Evolutionary conservation across 2,888 invertebrate genomes (phyloP), one percentile per base, ranked within the genome.

Genomic region (Cheilosia variabilis): DNA sequence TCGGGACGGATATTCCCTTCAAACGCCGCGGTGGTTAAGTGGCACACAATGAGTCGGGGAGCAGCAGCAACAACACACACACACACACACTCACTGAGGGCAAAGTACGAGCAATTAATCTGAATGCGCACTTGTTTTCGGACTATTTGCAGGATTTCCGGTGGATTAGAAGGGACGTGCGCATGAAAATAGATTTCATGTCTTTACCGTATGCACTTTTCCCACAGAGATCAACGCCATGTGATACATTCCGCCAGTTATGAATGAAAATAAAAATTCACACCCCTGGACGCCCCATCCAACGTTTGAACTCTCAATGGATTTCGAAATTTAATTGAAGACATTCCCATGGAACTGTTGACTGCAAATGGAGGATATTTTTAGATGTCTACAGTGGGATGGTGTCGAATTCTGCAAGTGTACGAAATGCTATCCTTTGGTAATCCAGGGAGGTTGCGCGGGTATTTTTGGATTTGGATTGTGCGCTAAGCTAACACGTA

Each of bases 81-180:
- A 13, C 31, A 50, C 47, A 37, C 37, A 0, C 34, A 13, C 13
- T 37, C 52, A 60, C 63, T 15, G 68, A 58, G 65, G 50, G 69
- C 75, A 80, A 80, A 75, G 69, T 58, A 45, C 79, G 22, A 76
- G 66, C 75, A 76, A 84, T 80, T 76, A 84, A 84, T 80, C 63
- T 58, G 75, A 75, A 71, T 71, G 69, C 58, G 69, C 75, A 80
- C 80, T 80, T 75, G 73, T 62, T 80, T 80, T 84, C 71, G 41
- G 69, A 80, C 84, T 80, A 80, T 82, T 77, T 76, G 60, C 75
- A 69, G 84, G 84, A 84, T 84, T 84, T 84, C 84, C 84, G 75
- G 84, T 71, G 69, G 75, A 84, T 75, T 80, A 73, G 83, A 17
- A 75, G 47, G 41, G 79, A 60, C 50, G 65, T 31, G 53, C 9